Evolutionary conservation across 2,797 vertebrate species (phyloP).

Genomic region (Sarcoramphus papa): DNA sequence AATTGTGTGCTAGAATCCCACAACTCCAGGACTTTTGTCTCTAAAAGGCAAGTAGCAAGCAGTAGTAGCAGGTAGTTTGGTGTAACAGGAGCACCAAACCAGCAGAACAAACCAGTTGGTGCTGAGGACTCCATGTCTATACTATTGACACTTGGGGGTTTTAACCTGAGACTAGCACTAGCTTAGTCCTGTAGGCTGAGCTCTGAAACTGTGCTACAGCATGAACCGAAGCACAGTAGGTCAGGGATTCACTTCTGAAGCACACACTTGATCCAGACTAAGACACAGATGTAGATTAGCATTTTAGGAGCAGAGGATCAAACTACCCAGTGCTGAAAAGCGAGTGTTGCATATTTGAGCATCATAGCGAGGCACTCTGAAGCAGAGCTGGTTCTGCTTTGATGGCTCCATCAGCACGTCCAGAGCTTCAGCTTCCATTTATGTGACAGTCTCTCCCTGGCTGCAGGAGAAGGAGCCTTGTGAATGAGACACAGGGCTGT

Average conservation of each 20-base stretch:
- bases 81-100: background rate
- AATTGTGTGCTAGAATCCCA: background rate
- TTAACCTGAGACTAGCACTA: background rate
- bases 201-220: background rate
- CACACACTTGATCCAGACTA: background rate
- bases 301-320: background rate
- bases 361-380: background rate
- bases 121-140: background rate
- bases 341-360: background rate
- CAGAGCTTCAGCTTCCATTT: background rate
- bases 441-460: background rate
- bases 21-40: background rate
- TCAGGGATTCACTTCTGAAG: background rate
- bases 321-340: background rate
- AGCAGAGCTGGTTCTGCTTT: background rate
- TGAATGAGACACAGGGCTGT: background rate
- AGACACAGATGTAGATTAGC: background rate
- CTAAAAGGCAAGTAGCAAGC: background rate
- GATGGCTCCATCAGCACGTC: background rate
- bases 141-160: background rate
- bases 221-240: background rate
- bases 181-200: background rate
- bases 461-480: background rate
- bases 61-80: background rate
- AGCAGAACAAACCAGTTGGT: background rate